Evolutionary conservation across 2,113 vertebrate genomes (phyloP).

Genomic region (Rhabdomys dilectus): DNA sequence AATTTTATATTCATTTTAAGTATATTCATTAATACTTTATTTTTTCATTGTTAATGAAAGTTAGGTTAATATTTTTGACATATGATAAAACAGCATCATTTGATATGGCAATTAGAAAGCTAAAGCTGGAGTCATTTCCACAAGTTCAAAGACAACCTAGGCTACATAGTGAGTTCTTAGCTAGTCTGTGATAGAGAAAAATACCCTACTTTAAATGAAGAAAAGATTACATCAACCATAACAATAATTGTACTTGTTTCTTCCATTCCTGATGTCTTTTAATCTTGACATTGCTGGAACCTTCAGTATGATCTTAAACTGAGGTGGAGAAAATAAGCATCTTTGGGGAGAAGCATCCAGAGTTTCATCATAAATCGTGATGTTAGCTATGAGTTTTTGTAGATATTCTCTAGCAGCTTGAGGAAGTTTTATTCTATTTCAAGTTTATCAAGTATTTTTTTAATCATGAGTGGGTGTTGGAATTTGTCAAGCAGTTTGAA

Average conservation of each 20-base stretch:
- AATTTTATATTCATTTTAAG: background rate
- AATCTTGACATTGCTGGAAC: background rate
- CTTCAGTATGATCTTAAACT: background rate
- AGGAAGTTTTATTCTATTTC: background rate
- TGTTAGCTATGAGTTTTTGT: background rate
- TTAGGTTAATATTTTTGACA: background rate
- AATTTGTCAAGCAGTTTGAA: background rate
- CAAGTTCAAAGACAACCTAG: background rate
- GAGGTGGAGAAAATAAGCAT: background rate
- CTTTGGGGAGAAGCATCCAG: background rate
- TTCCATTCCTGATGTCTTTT: background rate
- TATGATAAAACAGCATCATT: background rate
- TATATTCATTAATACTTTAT: background rate
- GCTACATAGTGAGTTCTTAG: background rate
- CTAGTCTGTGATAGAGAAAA: background rate
- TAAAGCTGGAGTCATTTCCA: too few relatives aligned
- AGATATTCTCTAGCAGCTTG: background rate
- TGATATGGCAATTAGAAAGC: too few relatives aligned
- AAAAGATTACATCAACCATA: background rate
- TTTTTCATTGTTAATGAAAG: background rate
- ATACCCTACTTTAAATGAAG: too few relatives aligned
- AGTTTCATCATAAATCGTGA: background rate
- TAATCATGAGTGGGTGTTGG: background rate
- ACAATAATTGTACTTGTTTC: background rate
- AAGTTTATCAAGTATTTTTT: slow-evolving; percentile 29